Evolutionary conservation across 2,888 invertebrate species (phyloP).

Genomic region (Dasysyrphus tricinctus): DNA sequence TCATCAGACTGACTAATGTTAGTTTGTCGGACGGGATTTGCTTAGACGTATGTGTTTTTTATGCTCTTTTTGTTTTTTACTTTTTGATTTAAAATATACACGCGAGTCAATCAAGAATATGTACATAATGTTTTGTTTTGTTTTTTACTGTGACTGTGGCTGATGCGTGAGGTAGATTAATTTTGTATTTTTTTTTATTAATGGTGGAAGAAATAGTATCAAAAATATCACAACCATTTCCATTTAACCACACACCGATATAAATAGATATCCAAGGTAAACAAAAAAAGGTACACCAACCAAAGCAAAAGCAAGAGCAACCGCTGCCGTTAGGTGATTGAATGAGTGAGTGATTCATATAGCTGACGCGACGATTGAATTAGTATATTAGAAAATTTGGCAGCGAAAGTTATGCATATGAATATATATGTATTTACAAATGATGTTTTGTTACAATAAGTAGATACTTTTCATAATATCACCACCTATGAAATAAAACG

Average conservation of each 20-base stretch:
- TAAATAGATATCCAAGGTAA: conserved; percentile 74
- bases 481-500: conserved; percentile 1
- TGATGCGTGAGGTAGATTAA: conserved; percentile 22
- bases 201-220: conserved; percentile 44
- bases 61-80: conserved; percentile 1
- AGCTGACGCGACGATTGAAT: conserved; percentile 49
- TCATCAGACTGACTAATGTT: conserved; percentile 43
- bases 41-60: conserved; percentile 44
- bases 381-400: conserved; percentile 61
- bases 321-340: conserved; percentile 40
- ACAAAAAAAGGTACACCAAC: conserved; percentile 59
- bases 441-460: conserved; percentile 12
- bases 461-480: conserved; percentile 10
- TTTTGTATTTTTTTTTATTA: conserved; percentile 35
- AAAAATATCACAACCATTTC: conserved; percentile 59
- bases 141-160: neutral
- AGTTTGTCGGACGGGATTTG: conserved; percentile 22
- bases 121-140: conserved; percentile 16
- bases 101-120: conserved; percentile 30
- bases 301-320: neutral
- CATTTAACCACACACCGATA: conserved; percentile 69
- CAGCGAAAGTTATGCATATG: conserved; percentile 49
- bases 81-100: conserved; percentile 32
- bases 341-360: conserved; percentile 68
- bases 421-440: neutral